Evolutionary conservation across 2,888 invertebrate species (phyloP), one percentile per base, ranked within the genome.

Genomic region (Cerceris rybyensis): DNA sequence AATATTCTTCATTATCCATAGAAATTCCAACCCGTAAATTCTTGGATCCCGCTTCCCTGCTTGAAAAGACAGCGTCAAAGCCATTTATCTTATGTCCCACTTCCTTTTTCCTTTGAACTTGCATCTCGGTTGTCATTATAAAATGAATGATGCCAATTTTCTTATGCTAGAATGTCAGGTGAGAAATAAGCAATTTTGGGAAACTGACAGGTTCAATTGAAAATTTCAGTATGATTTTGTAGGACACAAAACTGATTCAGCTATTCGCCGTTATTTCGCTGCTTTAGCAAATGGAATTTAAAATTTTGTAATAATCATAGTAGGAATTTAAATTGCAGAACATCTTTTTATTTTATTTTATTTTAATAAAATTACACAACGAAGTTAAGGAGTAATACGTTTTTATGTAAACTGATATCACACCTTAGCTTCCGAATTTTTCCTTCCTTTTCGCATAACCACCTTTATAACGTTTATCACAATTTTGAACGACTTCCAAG

Each of bases 11-110:
- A 58, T 70, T 67, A 63, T 52, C 63, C 54, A 67, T 75, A 61
- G 50, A 63, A 75, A 72, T 72, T 72, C 67, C 66, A 6, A 52
- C 67, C 67, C 63, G 69, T 72, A 71, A 75, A 67, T 72, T 65
- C 46, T 72, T 67, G 43, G 49, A 50, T 9, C 17, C 49, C 39
- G 16, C 61, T 50, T 58, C 49, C 43, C 70, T 74, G 54, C 58
- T 28, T 57, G 43, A 9, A 11, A 63, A 63, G 70, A 70, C 54
- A 46, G 57, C 43, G 50, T 28, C 61, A 16, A 63, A 43, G 42
- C 63, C n/a, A 74, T 74, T 74, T 74, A 71, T 71, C 71, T 61
- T 67, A n/a, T 2, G 57, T 14, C 52, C 28, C 52, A 50, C 52
- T 52, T 16, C 46, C 60, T 54, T 65, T 60, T 67, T 58, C 57